Base-by-base conservation (phyloP, 2,888 invertebrate species). In the Odontothrips loti region DNA sequence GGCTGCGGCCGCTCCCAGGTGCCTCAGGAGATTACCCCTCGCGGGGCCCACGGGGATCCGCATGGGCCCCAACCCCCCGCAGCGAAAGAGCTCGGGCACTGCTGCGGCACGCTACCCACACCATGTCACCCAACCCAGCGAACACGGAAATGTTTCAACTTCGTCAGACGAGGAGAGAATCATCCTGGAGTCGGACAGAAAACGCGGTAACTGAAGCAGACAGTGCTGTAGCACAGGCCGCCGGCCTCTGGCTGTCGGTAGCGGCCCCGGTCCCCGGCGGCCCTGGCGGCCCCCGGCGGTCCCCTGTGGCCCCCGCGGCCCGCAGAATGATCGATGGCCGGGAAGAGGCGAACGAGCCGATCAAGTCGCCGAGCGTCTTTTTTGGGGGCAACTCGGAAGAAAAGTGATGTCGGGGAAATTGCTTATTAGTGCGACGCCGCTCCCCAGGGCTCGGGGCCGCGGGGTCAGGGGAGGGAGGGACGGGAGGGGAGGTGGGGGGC, bases 361-460 rank as follows among this genome's bases (percentile, higher is more conserved):
- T 68, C 68, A 68, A 3, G 68, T 68, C 68, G 68, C 9, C 2
- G 68, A 68, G 68, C 68, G 68, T 68, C 68, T 68, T 68, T 68
- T 68, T 68, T 68, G 68, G 68, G 68, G 51, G 68, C n/a, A 68
- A 23, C 68, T 68, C 68, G n/a, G 23, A 68, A 68, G 68, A 68
- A 68, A 68, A 68, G 68, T 68, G 68, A 68, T 68, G 68, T 68
- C 68, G 68, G 20, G 68, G 68, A 68, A 68, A 68, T 68, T 68
- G 68, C 68, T 68, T 68, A 68, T 68, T 68, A 68, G 68, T n/a
- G n/a, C 23, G 68, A 23, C 23, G 68, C n/a, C n/a, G 8, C 68
- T 68, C 68, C 68, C 68, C 68, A 6, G 23, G 68, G 68, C n/a
- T n/a, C n/a, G n/a, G n/a, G n/a, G n/a, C n/a, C n/a, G 63, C 1